Percentiles rank a stretch among this genome's conserved stretches.
Conservation (phyloP, 2,797 vertebrate species). For the Liasis olivaceus region DNA sequence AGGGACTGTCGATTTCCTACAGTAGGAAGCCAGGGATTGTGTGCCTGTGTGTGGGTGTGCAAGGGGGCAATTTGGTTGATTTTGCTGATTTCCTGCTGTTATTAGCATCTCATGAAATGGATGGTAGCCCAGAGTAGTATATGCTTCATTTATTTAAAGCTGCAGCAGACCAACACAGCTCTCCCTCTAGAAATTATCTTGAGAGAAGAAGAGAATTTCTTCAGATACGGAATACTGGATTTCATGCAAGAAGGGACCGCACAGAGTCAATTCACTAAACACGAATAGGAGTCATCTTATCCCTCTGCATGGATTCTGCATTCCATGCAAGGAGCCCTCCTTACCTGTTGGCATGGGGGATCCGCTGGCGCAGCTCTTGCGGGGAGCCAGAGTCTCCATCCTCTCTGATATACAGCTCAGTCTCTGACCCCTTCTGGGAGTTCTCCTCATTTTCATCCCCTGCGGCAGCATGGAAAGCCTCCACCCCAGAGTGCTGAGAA, state of each 20-base stretch:
- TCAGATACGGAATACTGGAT: neutral
- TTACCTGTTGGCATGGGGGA: slow-evolving; percentile 62
- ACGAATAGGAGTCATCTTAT: neutral
- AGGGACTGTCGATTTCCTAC: neutral
- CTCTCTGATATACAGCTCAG: slow-evolving; percentile 25
- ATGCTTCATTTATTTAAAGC: neutral
- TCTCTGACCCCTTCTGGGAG: slow-evolving; percentile 9
- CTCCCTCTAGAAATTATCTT: neutral
- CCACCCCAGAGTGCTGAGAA: slow-evolving; percentile 67
- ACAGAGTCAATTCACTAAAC: neutral
- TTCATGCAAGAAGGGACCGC: neutral
- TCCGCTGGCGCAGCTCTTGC: slow-evolving; percentile 71
- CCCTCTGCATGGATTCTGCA: neutral
- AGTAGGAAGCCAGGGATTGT: neutral
- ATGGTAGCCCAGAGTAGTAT: neutral
- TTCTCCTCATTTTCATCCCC: slow-evolving; percentile 1
- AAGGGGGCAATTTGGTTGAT: too few species aligned
- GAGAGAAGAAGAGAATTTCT: neutral
- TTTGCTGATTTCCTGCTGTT: neutral
- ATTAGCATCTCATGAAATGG: neutral
- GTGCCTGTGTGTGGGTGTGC: too few species aligned
- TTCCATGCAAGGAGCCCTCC: neutral
- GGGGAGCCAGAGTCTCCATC: slow-evolving; percentile 18
- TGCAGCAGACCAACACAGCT: neutral
- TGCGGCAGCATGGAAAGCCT: slow-evolving; percentile 43